A percentile compares a stretch with the other conserved stretches of the same genome.
Conservation (phyloP, 2,797 vertebrate genomes). For the Trichosurus vulpecula region DNA sequence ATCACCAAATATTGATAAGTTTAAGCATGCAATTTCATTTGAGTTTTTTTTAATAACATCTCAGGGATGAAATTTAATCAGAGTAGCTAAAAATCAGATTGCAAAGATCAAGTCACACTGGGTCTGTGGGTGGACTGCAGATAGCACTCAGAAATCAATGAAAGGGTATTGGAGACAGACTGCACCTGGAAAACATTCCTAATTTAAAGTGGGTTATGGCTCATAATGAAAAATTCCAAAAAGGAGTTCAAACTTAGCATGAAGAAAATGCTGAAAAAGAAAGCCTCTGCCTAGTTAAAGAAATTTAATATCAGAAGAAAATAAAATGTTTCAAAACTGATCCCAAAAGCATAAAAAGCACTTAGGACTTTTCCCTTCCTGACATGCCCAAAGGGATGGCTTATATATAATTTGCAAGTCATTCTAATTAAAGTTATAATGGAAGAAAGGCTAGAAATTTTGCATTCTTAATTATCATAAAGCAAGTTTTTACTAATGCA, state of each 20-base stretch:
- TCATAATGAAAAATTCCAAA: constrained; percentile 25
- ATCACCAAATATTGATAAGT: constrained; percentile 65
- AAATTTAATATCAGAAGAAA: constrained; percentile 42
- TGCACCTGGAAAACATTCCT: not conserved
- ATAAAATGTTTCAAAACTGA: constrained; percentile 23
- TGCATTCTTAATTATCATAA: constrained; percentile 25
- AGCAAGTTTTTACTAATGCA: not conserved
- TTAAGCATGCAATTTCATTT: constrained; percentile 63
- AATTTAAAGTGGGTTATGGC: not conserved
- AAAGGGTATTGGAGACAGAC: not conserved
- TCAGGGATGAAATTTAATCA: constrained; percentile 57
- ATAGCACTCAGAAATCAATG: not conserved
- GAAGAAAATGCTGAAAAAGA: constrained; percentile 26
- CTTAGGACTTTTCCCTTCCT: constrained; percentile 12
- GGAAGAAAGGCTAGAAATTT: constrained; percentile 10
- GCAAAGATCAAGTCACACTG: not conserved
- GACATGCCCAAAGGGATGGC: constrained; percentile 12
- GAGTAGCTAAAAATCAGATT: constrained; percentile 47
- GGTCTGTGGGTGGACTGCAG: not conserved
- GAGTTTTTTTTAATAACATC: constrained; percentile 49
- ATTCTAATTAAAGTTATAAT: constrained; percentile 47
- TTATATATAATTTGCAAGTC: not conserved
- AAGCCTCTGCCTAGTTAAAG: constrained; percentile 23
- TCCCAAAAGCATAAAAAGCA: constrained; percentile 33
- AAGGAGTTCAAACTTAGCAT: constrained; percentile 15